Conservation (phyloP, 1,140 invertebrate species). For the Ips typographus region DNA sequence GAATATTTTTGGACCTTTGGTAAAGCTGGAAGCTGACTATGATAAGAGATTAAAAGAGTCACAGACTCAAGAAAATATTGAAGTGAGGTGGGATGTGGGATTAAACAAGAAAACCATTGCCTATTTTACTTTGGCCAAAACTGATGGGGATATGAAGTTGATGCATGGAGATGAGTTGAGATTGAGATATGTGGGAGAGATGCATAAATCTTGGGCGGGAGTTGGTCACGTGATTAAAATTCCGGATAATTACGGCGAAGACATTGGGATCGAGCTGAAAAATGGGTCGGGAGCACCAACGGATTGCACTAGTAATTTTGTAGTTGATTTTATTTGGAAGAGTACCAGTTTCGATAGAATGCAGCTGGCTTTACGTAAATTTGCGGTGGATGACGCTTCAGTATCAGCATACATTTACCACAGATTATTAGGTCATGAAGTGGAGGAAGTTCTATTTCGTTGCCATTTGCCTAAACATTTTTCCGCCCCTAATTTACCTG, state of each 20-base stretch:
- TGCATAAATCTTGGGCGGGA: slow-evolving; percentile 92
- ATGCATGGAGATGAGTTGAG: slow-evolving; percentile 99
- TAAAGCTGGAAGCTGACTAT: slow-evolving; percentile 98
- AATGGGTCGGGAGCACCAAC: slow-evolving; percentile 85
- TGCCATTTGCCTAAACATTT: slow-evolving; percentile 94
- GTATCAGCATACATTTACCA: slow-evolving; percentile 99
- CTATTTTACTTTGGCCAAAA: slow-evolving; percentile 96
- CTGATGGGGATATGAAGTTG: slow-evolving; percentile 97
- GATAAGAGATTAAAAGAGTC: slow-evolving; percentile 98
- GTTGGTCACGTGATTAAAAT: slow-evolving; percentile 98
- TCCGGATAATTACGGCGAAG: slow-evolving; percentile 97
- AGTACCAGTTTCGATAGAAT: slow-evolving; percentile 98
- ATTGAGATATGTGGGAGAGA: slow-evolving; percentile 88
- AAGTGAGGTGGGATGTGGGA: slow-evolving; percentile 97
- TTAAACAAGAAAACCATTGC: slow-evolving; percentile 98
- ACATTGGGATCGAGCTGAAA: slow-evolving; percentile 96
- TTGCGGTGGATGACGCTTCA: slow-evolving; percentile 94
- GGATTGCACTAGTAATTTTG: slow-evolving; percentile 93
- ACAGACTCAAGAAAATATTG: slow-evolving; percentile 97
- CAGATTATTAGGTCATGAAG: slow-evolving; percentile 92
- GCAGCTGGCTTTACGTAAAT: slow-evolving; percentile 92
- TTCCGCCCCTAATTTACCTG: slow-evolving; percentile 94
- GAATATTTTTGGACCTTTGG: slow-evolving; percentile 96
- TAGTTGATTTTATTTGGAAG: slow-evolving; percentile 99
- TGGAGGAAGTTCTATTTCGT: slow-evolving; percentile 91